These are phyloP conservation scores for Phytoseiulus persimilis DNA, from an alignment of 2,888 invertebrate species.

Conservation along the genomic window DNA sequence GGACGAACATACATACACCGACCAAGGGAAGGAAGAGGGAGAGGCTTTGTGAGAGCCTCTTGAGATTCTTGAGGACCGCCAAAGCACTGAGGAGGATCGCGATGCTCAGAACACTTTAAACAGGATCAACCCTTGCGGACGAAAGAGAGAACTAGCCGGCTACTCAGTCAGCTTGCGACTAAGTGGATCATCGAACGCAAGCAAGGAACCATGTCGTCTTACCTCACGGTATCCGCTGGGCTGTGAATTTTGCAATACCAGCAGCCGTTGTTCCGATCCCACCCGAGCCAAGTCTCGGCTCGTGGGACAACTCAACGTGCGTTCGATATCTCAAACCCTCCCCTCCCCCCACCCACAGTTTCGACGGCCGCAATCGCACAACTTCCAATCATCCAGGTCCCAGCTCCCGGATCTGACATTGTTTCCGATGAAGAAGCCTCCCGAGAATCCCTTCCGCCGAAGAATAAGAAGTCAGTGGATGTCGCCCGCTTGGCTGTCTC, in stretches of 20 bases:
- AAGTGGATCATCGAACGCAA: neutral
- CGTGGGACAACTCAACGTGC: too few species aligned
- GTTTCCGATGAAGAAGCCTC: neutral
- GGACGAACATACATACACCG: neutral
- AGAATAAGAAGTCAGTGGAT: neutral
- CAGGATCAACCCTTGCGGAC: conserved; percentile 31
- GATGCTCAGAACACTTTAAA: conserved; percentile 28
- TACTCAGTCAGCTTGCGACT: neutral
- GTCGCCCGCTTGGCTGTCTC: neutral
- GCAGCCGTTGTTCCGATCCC: neutral
- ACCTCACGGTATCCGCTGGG: neutral
- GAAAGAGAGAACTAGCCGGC: conserved; percentile 5
- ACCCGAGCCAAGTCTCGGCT: neutral
- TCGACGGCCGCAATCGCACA: too few species aligned
- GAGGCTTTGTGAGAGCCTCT: neutral
- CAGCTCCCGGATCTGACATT: too few species aligned
- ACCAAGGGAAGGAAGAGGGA: neutral
- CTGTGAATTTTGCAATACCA: neutral
- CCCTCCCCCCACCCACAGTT: too few species aligned
- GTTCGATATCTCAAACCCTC: too few species aligned
- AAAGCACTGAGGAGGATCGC: neutral
- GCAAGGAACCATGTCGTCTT: neutral
- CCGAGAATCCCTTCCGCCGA: neutral
- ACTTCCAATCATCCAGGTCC: too few species aligned
- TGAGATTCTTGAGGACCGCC: neutral